Percentiles rank a stretch among this genome's conserved stretches.
Conservation (phyloP, 2,113 vertebrate species). For the Megalops atlanticus region DNA sequence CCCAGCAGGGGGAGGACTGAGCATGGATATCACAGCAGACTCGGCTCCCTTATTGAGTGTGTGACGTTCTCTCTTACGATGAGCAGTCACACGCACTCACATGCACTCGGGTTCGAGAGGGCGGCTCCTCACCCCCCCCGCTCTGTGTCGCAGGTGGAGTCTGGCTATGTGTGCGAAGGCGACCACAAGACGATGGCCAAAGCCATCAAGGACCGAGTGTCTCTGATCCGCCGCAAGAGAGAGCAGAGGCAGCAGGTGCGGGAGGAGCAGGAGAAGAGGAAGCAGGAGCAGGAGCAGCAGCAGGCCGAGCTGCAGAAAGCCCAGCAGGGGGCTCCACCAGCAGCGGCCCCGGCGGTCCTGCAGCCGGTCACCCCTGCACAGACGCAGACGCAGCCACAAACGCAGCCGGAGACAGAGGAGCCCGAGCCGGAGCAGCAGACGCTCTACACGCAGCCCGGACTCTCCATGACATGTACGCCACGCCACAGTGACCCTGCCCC, state of each 20-base stretch:
- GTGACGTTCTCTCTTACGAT: too few relatives aligned
- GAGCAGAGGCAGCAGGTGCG: slow-evolving; percentile 92
- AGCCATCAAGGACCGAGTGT: slow-evolving; percentile 97
- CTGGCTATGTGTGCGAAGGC: slow-evolving; percentile 95
- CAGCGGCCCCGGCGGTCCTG: slow-evolving; percentile 22
- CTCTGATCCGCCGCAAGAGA: slow-evolving; percentile 90
- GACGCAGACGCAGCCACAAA: slow-evolving; percentile 60
- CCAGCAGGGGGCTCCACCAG: slow-evolving; percentile 47
- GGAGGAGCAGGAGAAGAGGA: slow-evolving; percentile 90
- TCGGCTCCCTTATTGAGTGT: too few relatives aligned
- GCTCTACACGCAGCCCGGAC: slow-evolving; percentile 80
- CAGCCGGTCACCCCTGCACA: slow-evolving; percentile 45
- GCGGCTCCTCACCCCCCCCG: neutral
- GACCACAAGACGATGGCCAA: slow-evolving; percentile 99
- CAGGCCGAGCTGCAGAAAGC: slow-evolving; percentile 70
- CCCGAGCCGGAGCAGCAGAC: slow-evolving; percentile 86
- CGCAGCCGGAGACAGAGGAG: slow-evolving; percentile 86
- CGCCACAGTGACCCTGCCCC: neutral
- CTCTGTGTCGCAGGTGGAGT: slow-evolving; percentile 82
- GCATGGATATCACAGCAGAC: too few relatives aligned
- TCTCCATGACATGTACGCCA: slow-evolving; percentile 83
- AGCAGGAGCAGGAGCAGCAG: slow-evolving; percentile 72
- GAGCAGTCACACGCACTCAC: neutral
- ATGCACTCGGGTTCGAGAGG: neutral
- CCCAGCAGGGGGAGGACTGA: too few relatives aligned